A percentile compares a stretch with the other conserved stretches of the same genome.
Evolutionary conservation across 2,113 vertebrate species (phyloP).

Genomic region (Pogonocichla stellata): DNA sequence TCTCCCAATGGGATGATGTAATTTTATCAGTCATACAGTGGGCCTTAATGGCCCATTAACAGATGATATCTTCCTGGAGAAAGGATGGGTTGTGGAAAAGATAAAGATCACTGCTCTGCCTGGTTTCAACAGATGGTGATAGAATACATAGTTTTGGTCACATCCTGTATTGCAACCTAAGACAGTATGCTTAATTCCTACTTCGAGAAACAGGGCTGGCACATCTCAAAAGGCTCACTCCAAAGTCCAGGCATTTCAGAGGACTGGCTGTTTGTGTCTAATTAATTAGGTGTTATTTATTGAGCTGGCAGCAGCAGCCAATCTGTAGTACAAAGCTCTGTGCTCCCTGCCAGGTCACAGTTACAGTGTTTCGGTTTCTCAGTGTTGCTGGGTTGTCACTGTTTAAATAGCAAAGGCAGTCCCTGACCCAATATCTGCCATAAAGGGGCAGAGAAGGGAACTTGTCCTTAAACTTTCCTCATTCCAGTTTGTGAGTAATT

Average conservation of each 20-base stretch:
- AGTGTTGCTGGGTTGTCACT: not conserved
- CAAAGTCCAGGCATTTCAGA: not conserved
- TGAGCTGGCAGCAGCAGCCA: not conserved
- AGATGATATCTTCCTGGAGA: no score
- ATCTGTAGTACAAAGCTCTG: not conserved
- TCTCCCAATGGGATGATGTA: no score
- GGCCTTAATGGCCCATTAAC: no score
- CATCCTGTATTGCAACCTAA: no score
- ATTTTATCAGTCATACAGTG: no score
- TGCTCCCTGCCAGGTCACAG: not conserved
- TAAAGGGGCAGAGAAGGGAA: not conserved
- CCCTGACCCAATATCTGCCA: not conserved
- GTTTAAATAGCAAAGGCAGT: not conserved
- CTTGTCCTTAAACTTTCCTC: not conserved
- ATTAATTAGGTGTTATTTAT: not conserved
- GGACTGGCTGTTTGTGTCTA: not conserved
- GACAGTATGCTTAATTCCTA: not conserved
- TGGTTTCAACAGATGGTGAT: no score
- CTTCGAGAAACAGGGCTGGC: not conserved
- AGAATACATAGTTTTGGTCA: no score
- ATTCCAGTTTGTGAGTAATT: not conserved
- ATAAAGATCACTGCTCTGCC: no score
- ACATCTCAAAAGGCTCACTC: not conserved
- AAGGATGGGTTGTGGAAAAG: no score
- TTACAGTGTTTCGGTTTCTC: not conserved